A percentile compares a stretch with the other conserved stretches of the same genome.
phyloP scores from a whole-genome alignment of 2,888 invertebrate genomes.

The Cantharis lateralis region DNA sequence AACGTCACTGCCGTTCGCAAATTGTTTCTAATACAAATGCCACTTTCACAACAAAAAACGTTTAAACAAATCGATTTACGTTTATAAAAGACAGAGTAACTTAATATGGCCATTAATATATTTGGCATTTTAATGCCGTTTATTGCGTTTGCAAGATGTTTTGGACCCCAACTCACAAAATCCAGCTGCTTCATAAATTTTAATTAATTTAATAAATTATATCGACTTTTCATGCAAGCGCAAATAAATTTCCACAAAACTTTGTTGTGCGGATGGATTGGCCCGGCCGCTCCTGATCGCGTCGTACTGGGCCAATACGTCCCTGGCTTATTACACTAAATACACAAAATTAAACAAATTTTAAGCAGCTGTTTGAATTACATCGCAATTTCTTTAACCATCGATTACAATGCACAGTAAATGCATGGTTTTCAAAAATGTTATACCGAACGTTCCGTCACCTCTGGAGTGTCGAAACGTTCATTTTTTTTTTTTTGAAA shows the following conservation, averaged over 20 bases:
- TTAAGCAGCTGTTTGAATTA: slow-evolving; percentile 4
- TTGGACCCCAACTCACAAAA: slow-evolving; percentile 1
- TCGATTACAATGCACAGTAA: not conserved
- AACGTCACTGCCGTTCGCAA: not conserved
- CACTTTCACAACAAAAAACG: not conserved
- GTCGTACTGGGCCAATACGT: not conserved
- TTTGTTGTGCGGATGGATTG: not conserved
- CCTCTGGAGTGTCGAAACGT: not conserved
- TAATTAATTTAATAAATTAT: not conserved
- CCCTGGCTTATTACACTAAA: not conserved
- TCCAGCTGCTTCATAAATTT: not conserved
- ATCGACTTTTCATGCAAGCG: not conserved
- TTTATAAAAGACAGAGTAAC: not conserved
- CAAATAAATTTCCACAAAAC: not conserved
- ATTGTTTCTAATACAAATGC: not conserved
- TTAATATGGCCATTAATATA: not conserved
- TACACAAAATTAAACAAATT: not conserved
- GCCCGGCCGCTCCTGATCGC: not conserved
- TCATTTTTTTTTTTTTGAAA: not conserved
- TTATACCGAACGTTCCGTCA: not conserved
- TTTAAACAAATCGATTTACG: not conserved
- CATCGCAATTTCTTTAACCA: not conserved
- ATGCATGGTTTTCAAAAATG: not conserved
- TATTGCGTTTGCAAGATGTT: not conserved
- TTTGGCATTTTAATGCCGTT: not conserved